Evolutionary conservation across 2,113 vertebrate genomes (phyloP), one percentile per base, ranked within the genome.

Genomic region (Diphyllodes magnificus): DNA sequence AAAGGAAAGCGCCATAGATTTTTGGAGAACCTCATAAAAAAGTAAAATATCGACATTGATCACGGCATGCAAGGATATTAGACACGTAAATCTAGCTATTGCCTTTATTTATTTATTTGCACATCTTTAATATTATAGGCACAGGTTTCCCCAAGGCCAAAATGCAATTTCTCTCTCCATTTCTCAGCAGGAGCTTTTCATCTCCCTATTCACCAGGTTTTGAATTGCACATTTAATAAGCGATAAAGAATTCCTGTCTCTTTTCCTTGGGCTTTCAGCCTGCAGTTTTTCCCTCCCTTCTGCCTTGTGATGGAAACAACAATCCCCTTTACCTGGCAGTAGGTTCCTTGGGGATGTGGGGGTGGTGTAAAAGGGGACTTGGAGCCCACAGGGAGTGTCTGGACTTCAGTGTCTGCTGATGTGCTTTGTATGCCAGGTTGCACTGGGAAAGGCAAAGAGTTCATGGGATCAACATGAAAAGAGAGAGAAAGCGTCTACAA

Each of bases 221-320:
- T 96, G 94, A 96, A 96, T 95, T 96, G 95, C 93, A 96, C 94
- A 93, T 96, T 96, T 96, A 97, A 96, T 94, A 97, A 96, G 82
- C 17, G 39, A 96, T 95, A 94, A 96, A 95, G 92, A 94, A 96
- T 91, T 88, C 92, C 91, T 80, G 86, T 72, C 92, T 91, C 89
- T 94, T 78, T 92, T 96, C 71, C 92, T 82, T 76, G 51, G 19
- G 63, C 75, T 90, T 91, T 84, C 86, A 96, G 93, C 51, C 61
- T n/a, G 53, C 68, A 42, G 49, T 57, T 94, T 84, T 54, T 17
- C 14, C 56, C 42, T 88, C 63, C 40, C 33, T 83, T 93, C 86
- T 64, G 28, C 73, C 86, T 88, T 78, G 51, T 71, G 78, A 76
- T 60, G 44, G 65, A 93, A 95, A 83, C 39, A 63, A 70, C 13